phyloP scores from a whole-genome alignment of 2,888 invertebrate species.

The Saturnia pavonia region DNA sequence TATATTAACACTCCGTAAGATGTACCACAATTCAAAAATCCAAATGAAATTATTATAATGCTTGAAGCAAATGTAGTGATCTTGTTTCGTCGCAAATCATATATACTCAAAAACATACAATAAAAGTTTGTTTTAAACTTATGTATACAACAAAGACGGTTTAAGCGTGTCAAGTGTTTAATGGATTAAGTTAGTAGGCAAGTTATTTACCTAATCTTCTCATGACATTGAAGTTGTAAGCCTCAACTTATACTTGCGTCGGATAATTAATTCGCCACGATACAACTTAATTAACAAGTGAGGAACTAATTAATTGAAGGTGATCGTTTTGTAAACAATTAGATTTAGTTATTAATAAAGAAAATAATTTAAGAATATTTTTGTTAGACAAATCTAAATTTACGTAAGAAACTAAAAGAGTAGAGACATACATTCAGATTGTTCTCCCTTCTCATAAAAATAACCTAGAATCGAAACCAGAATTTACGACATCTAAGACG shows the following conservation, averaged over 20 bases:
- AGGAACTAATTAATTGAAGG: slow-evolving; percentile 1
- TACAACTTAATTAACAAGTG: slow-evolving; percentile 3
- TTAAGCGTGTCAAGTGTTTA: slow-evolving; percentile 11
- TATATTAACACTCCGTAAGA: background rate
- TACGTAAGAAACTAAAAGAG: background rate
- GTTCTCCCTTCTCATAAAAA: too few relatives aligned
- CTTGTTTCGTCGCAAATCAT: background rate
- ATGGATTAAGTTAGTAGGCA: slow-evolving; percentile 12
- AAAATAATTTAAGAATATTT: background rate
- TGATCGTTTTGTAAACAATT: background rate
- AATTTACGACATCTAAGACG: too few relatives aligned
- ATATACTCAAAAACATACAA: background rate
- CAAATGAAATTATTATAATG: background rate
- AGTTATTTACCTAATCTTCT: slow-evolving; percentile 11
- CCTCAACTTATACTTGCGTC: slow-evolving; percentile 10
- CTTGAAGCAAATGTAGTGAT: background rate
- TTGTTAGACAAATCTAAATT: background rate
- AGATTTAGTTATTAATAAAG: background rate
- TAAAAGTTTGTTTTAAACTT: background rate
- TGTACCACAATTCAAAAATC: background rate
- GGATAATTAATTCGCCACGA: slow-evolving; percentile 7
- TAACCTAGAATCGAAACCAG: too few relatives aligned
- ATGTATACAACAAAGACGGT: background rate
- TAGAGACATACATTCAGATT: background rate
- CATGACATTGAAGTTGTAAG: slow-evolving; percentile 14